These are phyloP conservation scores for Synanceia verrucosa DNA, from an alignment of 2,797 vertebrate species.

Conservation along the genomic window DNA sequence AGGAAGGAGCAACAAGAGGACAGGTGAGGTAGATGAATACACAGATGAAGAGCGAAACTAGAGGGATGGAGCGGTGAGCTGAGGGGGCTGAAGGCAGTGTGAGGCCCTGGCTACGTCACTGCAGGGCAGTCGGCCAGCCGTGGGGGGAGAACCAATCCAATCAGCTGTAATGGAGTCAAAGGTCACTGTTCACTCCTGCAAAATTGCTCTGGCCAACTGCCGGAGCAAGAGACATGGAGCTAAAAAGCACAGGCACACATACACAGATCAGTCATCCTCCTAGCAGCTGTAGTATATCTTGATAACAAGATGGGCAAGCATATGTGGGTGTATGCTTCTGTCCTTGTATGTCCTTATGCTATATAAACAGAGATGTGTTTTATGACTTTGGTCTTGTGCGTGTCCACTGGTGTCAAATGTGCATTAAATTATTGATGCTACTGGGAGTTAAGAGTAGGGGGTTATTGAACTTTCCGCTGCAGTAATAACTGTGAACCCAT, in stretches of 20 bases:
- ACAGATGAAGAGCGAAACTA: neutral
- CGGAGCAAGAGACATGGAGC: conserved; percentile 49
- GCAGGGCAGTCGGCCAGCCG: conserved; percentile 57
- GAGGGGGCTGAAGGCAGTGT: conserved; percentile 14
- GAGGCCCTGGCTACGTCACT: conserved; percentile 44
- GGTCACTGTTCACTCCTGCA: conserved; percentile 77
- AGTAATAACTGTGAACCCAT: neutral
- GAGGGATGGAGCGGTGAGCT: neutral
- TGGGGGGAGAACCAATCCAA: conserved; percentile 65
- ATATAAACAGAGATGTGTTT: conserved; percentile 36
- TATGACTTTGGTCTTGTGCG: conserved; percentile 28
- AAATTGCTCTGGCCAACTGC: conserved; percentile 61
- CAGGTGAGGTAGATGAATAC: conserved; percentile 24
- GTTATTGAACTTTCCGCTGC: conserved; percentile 25
- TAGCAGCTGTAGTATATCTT: conserved; percentile 46
- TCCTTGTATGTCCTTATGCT: conserved; percentile 47
- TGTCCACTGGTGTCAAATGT: conserved; percentile 6
- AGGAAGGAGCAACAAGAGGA: neutral
- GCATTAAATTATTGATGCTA: conserved; percentile 36
- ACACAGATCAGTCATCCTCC: conserved; percentile 37
- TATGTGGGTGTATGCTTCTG: conserved; percentile 11
- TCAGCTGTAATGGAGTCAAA: conserved; percentile 81
- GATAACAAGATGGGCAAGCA: conserved; percentile 48
- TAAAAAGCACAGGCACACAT: conserved; percentile 26
- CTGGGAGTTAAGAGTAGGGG: neutral